Evolutionary conservation across 2,888 invertebrate species (phyloP), one percentile per base, ranked within the genome.

Genomic region (Camponotus fellah): DNA sequence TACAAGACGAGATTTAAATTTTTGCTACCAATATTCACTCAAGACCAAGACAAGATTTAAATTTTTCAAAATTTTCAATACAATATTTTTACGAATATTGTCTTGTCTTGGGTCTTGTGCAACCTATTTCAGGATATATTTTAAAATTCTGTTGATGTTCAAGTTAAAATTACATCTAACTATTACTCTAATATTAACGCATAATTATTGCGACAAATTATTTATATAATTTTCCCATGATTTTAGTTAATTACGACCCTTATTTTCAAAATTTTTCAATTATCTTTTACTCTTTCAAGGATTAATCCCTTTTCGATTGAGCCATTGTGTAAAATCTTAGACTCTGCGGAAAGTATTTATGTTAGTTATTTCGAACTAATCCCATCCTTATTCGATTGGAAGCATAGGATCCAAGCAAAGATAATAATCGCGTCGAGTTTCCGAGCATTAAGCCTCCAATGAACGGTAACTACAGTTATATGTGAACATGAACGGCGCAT

Each of bases 341-440:
- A 26, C n/a, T 2, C 14, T 56, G n/a, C 9, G 21, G 21, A 9
- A 66, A 21, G 17, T 69, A 58, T 43, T 58, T 43, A n/a, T n/a
- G n/a, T 43, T 32, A 49, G 34, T 32, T 49, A 53, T 60, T 69
- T 58, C 17, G 9, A 34, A 58, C 46, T 46, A 43, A 79, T 79
- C 10, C 14, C 10, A 43, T 43, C 6, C 12, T 71, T 34, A 34
- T 69, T 60, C 56, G 12, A 46, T 58, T 21, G 32, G 21, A 71
- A 79, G 46, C 58, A 12, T 21, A 14, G 32, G 5, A 79, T 46
- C 17, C 32, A n/a, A n/a, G 43, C 2, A 26, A 37, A 46, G 37
- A 79, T 46, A 60, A 79, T 69, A 71, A 79, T 46, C 58, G 37
- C 1, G 21, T 79, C 60, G 60, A 37, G 2, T 46, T 46, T 43